These are phyloP conservation scores for Rallus limicola DNA, from an alignment of 2,113 vertebrate genomes.

Conservation along the genomic window DNA sequence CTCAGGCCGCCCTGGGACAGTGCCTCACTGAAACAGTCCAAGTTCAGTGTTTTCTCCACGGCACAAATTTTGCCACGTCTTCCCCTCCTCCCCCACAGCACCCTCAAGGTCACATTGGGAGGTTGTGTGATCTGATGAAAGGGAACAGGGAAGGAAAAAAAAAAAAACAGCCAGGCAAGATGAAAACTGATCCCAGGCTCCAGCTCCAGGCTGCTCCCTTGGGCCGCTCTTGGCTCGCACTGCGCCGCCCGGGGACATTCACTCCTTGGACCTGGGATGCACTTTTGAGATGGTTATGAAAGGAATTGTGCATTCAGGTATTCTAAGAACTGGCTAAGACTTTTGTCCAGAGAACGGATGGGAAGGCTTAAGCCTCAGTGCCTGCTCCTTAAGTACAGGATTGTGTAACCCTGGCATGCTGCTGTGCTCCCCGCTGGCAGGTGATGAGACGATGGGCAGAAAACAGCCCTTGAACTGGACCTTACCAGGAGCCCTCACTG, in stretches of 20 bases:
- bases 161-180: not conserved
- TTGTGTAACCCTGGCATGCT: not conserved
- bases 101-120: not conserved
- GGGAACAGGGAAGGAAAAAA: not conserved
- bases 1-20: fast-evolving
- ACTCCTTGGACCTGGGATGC: not conserved
- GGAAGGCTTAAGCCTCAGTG: not conserved
- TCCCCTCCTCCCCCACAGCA: not conserved
- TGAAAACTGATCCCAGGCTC: constrained; percentile 19
- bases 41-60: not conserved
- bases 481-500: not conserved
- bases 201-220: not conserved
- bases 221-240: not conserved
- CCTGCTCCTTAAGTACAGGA: not conserved
- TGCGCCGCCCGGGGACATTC: fast-evolving
- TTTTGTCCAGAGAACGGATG: not conserved
- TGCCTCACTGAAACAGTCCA: not conserved
- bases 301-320: constrained; percentile 5
- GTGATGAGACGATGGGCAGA: not conserved
- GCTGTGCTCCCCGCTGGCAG: not conserved
- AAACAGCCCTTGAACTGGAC: not conserved
- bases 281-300: not conserved
- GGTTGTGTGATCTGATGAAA: not conserved
- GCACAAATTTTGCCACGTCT: not conserved
- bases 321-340: not conserved